Percentiles rank a stretch among this genome's conserved stretches.
Evolutionary conservation across 92 coral and sea anemone genomes (phyloP).

Genomic region (Nematostella vectensis): DNA sequence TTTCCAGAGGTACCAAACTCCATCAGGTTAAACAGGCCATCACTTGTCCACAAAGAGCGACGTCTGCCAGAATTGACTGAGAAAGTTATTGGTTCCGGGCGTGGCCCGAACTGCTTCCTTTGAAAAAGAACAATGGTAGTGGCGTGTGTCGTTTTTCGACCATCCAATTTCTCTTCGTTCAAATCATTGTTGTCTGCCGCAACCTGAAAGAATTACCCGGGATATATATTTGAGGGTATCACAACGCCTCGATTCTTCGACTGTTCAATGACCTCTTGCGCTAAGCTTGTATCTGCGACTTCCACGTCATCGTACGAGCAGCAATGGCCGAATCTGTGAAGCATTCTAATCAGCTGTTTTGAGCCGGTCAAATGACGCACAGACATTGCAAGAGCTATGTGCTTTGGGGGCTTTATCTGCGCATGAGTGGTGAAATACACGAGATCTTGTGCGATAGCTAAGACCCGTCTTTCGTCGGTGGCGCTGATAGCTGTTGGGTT

Average conservation of each 20-base stretch:
- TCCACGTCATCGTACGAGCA: slow-evolving; percentile 36
- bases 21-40: slow-evolving; percentile 3
- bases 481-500: slow-evolving; percentile 8
- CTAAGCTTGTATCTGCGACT: slow-evolving; percentile 36
- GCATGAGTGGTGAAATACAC: slow-evolving; percentile 32
- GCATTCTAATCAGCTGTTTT: slow-evolving; percentile 35
- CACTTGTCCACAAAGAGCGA: slow-evolving; percentile 13
- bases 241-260: slow-evolving; percentile 27
- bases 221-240: slow-evolving; percentile 36
- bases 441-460: slow-evolving; percentile 33
- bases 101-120: slow-evolving; percentile 36
- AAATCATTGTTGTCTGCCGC: slow-evolving; percentile 52
- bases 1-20: slow-evolving; percentile 34
- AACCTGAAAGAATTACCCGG: slow-evolving; percentile 47
- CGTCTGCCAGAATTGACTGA: slow-evolving; percentile 22
- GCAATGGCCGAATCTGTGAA: slow-evolving; percentile 44
- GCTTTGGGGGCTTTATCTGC: slow-evolving; percentile 43
- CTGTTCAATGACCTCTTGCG: slow-evolving; percentile 28
- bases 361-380: slow-evolving; percentile 38
- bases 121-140: slow-evolving; percentile 43
- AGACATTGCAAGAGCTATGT: slow-evolving; percentile 45
- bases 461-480: slow-evolving; percentile 18
- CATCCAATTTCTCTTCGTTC: slow-evolving; percentile 56
- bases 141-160: slow-evolving; percentile 54
- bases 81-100: slow-evolving; percentile 21